phyloP scores from a whole-genome alignment of 2,797 vertebrate species.

The Arrhamphus sclerolepis region DNA sequence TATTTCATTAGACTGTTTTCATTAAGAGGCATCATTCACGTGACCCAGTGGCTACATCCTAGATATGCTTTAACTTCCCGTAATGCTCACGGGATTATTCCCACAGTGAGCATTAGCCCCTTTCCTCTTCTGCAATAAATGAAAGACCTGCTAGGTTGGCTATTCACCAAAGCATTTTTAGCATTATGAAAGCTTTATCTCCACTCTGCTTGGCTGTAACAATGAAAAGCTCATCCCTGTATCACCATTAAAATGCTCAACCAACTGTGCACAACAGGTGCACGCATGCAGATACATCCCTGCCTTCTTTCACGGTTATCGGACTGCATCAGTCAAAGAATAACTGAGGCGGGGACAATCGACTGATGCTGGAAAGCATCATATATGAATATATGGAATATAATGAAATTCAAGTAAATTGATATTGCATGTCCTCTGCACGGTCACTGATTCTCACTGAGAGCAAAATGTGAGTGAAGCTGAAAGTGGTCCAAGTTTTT shows the following conservation, averaged over 20 bases:
- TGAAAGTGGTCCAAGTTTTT: constrained; percentile 6
- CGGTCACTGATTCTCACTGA: constrained; percentile 6
- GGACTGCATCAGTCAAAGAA: constrained; percentile 24
- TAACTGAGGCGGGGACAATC: constrained; percentile 6
- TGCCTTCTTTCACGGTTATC: constrained; percentile 36
- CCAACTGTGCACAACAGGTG: constrained; percentile 42
- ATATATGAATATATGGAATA: constrained; percentile 20
- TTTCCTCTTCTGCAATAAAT: constrained; percentile 46
- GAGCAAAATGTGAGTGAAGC: constrained; percentile 5
- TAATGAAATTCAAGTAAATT: constrained; percentile 1
- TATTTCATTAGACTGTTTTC: constrained; percentile 69
- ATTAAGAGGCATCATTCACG: constrained; percentile 62
- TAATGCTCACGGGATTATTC: constrained; percentile 48
- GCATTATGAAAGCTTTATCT: constrained; percentile 57
- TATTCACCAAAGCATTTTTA: constrained; percentile 36
- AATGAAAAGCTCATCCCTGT: constrained; percentile 41
- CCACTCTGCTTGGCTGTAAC: constrained; percentile 25
- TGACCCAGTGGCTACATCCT: constrained; percentile 54
- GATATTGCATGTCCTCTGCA: constrained; percentile 1
- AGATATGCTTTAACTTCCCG: constrained; percentile 47
- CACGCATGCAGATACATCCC: constrained; percentile 19
- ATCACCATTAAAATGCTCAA: constrained; percentile 37
- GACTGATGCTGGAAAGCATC: constrained; percentile 10
- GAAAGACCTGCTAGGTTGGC: constrained; percentile 44
- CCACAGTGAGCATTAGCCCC: constrained; percentile 36